phyloP scores from a whole-genome alignment of 2,797 vertebrate genomes.

The Hephaestus fuliginosus region DNA sequence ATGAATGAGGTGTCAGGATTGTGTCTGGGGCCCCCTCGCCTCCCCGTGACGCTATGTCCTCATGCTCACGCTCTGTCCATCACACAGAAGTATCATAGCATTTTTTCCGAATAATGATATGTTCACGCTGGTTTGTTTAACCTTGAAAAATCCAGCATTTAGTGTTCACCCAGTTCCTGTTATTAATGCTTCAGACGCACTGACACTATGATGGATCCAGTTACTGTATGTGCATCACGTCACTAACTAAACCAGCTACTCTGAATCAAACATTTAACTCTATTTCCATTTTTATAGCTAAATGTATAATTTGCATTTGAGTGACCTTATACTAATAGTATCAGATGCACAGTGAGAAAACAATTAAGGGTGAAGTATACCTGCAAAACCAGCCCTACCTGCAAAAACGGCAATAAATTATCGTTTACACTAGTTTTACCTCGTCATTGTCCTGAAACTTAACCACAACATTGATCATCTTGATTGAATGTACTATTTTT shows the following conservation, averaged over 20 bases:
- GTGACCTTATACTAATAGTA: background rate
- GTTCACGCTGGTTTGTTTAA: background rate
- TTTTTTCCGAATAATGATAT: conserved; percentile 63
- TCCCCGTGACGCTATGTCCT: conserved; percentile 86
- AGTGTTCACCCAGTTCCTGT: background rate
- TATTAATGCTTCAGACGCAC: background rate
- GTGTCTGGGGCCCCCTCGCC: conserved; percentile 92
- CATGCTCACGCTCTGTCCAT: conserved; percentile 63
- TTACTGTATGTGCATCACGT: background rate
- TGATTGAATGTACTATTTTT: background rate
- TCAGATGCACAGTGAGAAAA: background rate
- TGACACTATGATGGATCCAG: background rate
- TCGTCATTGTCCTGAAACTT: background rate
- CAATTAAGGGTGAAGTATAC: background rate
- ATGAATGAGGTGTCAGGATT: conserved; percentile 92
- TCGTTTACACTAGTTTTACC: background rate
- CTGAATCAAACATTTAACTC: background rate
- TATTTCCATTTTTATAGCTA: background rate
- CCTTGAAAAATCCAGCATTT: background rate
- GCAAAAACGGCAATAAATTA: background rate
- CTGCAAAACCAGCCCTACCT: background rate
- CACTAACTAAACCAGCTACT: background rate
- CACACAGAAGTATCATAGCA: conserved; percentile 80
- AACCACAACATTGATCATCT: background rate
- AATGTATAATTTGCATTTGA: background rate